Percentiles rank a stretch among this genome's conserved stretches.
Conservation (phyloP, 2,113 vertebrate genomes). For the Galemys pyrenaicus region DNA sequence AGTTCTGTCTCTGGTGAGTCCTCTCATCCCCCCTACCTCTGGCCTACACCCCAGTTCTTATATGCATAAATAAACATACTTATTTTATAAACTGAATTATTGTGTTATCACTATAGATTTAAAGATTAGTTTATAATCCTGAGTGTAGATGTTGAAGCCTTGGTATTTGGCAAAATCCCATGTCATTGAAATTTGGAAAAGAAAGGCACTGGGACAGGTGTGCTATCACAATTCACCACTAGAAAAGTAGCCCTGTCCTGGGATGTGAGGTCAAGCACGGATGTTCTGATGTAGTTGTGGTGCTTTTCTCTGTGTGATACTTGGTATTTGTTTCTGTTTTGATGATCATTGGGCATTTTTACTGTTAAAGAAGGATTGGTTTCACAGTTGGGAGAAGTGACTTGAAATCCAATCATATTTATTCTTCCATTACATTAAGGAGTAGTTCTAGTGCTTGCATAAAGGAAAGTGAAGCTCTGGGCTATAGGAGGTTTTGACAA, state of each 20-base stretch:
- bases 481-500: neutral
- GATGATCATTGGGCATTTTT: neutral
- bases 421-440: neutral
- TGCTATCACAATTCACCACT: neutral
- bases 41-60: no score
- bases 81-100: neutral
- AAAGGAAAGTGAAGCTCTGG: neutral
- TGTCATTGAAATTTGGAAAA: neutral
- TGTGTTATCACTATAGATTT: neutral
- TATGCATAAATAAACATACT: no score
- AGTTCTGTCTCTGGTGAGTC: no score
- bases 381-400: neutral
- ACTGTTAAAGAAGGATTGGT: neutral
- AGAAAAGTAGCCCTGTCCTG: neutral
- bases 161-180: neutral
- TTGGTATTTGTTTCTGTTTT: neutral
- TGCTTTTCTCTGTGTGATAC: neutral
- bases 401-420: neutral
- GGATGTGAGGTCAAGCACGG: neutral
- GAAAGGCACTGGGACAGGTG: neutral
- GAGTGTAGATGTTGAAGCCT: neutral
- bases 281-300: neutral
- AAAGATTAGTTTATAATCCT: slow-evolving; percentile 8
- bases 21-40: no score
- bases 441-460: neutral